A percentile compares a stretch with the other conserved stretches of the same genome.
These are phyloP conservation scores for Hypomecis punctinalis DNA, from an alignment of 2,888 invertebrate species.

Conservation along the genomic window DNA sequence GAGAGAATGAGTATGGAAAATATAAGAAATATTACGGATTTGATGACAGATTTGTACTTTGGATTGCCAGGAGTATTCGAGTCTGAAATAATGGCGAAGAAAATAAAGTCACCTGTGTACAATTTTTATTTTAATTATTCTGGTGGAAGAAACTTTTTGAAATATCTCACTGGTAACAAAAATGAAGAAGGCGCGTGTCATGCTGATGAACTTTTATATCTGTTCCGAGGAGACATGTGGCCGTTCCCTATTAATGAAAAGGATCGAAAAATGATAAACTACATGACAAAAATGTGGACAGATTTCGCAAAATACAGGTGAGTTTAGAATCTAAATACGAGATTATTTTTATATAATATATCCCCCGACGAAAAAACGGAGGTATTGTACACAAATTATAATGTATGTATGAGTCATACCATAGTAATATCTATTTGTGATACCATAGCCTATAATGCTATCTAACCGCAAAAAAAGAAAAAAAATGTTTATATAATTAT, in stretches of 20 bases:
- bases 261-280: constrained; percentile 63
- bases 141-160: constrained; percentile 69
- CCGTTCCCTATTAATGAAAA: constrained; percentile 58
- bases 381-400: too few relatives aligned
- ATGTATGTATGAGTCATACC: too few relatives aligned
- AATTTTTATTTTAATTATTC: constrained; percentile 72
- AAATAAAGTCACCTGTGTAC: constrained; percentile 56
- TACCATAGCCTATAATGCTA: too few relatives aligned
- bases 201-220: constrained; percentile 73
- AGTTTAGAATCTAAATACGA: constrained; percentile 22
- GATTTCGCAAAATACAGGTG: constrained; percentile 78
- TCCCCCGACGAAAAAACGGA: too few relatives aligned
- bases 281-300: constrained; percentile 72
- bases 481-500: too few relatives aligned
- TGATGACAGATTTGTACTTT: constrained; percentile 75
- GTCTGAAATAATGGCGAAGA: constrained; percentile 52
- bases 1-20: constrained; percentile 70
- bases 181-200: constrained; percentile 67
- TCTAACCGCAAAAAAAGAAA: too few relatives aligned
- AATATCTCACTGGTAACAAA: constrained; percentile 54
- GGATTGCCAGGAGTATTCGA: constrained; percentile 71
- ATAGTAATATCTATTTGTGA: too few relatives aligned
- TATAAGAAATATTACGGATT: constrained; percentile 63
- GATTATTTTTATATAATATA: not conserved
- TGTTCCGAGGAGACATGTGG: constrained; percentile 65